Conservation (phyloP, 2,888 invertebrate species). For the Chrysotoxum bicinctum region DNA sequence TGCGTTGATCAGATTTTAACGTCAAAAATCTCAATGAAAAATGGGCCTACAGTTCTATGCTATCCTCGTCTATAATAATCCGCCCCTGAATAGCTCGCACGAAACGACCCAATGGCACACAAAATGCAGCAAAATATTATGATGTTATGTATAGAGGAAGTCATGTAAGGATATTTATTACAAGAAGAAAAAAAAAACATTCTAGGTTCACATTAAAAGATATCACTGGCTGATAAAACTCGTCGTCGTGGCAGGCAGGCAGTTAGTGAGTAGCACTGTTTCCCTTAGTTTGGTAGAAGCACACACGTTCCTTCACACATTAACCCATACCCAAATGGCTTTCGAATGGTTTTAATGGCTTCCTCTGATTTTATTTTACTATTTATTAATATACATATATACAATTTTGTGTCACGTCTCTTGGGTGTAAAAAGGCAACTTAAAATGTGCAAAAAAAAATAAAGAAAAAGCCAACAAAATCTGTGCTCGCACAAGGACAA, state of each 20-base stretch:
- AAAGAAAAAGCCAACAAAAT: conserved; percentile 10
- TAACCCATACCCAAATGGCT: conserved; percentile 24
- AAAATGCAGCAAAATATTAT: conserved; percentile 16
- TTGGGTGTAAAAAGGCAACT: conserved; percentile 9
- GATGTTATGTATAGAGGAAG: conserved; percentile 1
- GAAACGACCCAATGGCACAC: neutral
- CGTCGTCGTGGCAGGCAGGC: neutral
- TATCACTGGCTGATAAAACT: conserved; percentile 20
- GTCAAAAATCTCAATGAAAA: too few relatives aligned
- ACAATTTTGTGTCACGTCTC: conserved; percentile 23
- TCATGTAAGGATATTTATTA: conserved; percentile 7
- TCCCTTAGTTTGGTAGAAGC: neutral
- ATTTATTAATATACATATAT: neutral
- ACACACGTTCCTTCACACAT: neutral
- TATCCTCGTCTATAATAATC: neutral
- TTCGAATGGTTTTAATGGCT: conserved; percentile 58
- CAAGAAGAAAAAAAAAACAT: neutral
- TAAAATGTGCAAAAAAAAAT: neutral
- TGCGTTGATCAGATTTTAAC: too few relatives aligned
- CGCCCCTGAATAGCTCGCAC: neutral
- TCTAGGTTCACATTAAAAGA: conserved; percentile 7
- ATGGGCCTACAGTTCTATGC: too few relatives aligned
- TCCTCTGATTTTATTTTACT: conserved; percentile 57
- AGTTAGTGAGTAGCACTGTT: neutral
- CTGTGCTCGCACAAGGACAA: neutral